phyloP scores from a whole-genome alignment of 1,140 invertebrate species.

The Aethina tumida region DNA sequence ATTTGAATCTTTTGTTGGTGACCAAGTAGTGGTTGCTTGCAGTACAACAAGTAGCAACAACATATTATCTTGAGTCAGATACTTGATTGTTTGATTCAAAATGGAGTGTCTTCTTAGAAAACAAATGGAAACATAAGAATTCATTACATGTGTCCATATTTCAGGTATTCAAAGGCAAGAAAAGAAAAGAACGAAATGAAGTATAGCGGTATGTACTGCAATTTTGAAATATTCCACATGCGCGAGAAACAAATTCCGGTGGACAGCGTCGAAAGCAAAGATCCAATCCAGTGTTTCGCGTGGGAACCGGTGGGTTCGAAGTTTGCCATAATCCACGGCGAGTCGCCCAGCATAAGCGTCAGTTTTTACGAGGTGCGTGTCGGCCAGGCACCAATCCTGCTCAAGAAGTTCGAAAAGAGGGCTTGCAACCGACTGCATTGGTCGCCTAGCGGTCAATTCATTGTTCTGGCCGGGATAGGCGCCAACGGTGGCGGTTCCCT shows the following conservation, averaged over 20 bases:
- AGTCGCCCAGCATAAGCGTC: conserved; percentile 77
- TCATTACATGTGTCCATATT: conserved; percentile 2
- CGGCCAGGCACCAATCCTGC: conserved; percentile 73
- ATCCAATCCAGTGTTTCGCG: conserved; percentile 89
- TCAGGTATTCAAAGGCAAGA: conserved; percentile 82
- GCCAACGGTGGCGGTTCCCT: conserved; percentile 77
- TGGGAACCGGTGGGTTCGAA: conserved; percentile 97
- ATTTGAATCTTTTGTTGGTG: too few species aligned
- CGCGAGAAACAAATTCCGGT: conserved; percentile 96
- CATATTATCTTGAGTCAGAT: too few species aligned
- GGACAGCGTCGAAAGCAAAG: conserved; percentile 91
- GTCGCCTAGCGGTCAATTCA: conserved; percentile 92
- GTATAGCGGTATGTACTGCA: conserved; percentile 96
- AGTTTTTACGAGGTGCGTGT: conserved; percentile 86
- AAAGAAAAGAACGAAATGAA: conserved; percentile 85
- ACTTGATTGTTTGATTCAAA: too few species aligned
- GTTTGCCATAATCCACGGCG: conserved; percentile 94
- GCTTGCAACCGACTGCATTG: conserved; percentile 92
- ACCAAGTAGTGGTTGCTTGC: background rate
- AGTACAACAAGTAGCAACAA: background rate
- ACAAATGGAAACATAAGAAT: background rate
- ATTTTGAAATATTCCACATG: conserved; percentile 99
- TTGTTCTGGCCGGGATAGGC: conserved; percentile 78
- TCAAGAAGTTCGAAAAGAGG: conserved; percentile 87
- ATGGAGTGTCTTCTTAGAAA: too few species aligned